phyloP scores from a whole-genome alignment of 2,888 invertebrate species.

The Perizoma affinitatum region DNA sequence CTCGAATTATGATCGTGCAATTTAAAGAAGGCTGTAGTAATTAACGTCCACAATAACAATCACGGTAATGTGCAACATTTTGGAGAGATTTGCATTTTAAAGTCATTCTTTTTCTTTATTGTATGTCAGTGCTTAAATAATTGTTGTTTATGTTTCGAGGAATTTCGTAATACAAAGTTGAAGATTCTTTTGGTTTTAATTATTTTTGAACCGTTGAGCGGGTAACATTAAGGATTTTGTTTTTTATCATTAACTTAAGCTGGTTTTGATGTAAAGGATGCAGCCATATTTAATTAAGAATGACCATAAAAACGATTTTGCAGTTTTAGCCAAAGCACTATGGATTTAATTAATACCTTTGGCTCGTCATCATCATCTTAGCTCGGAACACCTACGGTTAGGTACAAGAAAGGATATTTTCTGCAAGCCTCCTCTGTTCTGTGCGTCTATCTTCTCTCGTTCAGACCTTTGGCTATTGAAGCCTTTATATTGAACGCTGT shows the following conservation, averaged over 20 bases:
- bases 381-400: not conserved
- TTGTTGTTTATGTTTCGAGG: constrained; percentile 52
- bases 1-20: constrained; percentile 59
- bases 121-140: constrained; percentile 56
- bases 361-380: constrained; percentile 1
- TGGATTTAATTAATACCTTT: constrained; percentile 12
- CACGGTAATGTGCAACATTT: constrained; percentile 62
- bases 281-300: constrained; percentile 9
- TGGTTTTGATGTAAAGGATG: constrained; percentile 8
- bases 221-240: constrained; percentile 6
- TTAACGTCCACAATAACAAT: constrained; percentile 73
- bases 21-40: constrained; percentile 71
- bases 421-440: no score
- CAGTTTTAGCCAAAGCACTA: no score
- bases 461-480: constrained; percentile 28
- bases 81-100: constrained; percentile 61
- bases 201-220: constrained; percentile 14
- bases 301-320: no score
- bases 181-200: constrained; percentile 32
- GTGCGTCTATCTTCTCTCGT: no score
- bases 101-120: constrained; percentile 56
- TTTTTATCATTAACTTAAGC: constrained; percentile 9
- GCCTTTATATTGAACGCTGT: constrained; percentile 29
- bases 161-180: constrained; percentile 42
- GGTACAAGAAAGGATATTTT: no score